Evolutionary conservation across 2,113 vertebrate species (phyloP).

Genomic region (Notarius lentiginosus): DNA sequence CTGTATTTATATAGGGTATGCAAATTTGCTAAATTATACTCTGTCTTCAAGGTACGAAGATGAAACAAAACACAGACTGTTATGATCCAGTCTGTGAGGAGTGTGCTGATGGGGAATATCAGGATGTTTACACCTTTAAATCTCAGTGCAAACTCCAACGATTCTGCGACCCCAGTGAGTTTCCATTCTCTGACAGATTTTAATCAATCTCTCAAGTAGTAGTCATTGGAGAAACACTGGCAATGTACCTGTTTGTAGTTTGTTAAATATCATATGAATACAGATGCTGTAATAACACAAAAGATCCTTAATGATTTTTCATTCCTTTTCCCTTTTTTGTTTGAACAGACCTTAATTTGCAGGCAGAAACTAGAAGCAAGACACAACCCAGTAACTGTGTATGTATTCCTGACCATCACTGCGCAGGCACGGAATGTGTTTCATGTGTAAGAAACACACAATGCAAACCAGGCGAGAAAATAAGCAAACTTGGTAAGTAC

Average conservation of each 20-base stretch:
- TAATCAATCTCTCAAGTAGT: not conserved
- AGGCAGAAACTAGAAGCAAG: accelerated
- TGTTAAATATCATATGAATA: not conserved
- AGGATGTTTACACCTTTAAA: constrained; percentile 17
- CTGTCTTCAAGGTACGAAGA: constrained; percentile 45
- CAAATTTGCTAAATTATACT: not conserved
- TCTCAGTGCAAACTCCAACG: constrained; percentile 54
- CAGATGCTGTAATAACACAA: not conserved
- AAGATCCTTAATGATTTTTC: not conserved
- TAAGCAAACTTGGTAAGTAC: constrained; percentile 50
- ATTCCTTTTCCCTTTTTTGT: not conserved
- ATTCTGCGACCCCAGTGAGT: constrained; percentile 70
- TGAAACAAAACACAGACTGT: constrained; percentile 40
- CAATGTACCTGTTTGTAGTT: not conserved
- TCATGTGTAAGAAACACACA: constrained; percentile 53
- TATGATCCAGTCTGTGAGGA: constrained; percentile 44
- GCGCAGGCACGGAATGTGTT: constrained; percentile 40
- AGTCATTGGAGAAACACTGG: not conserved
- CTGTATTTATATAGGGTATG: not conserved
- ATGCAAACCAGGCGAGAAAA: constrained; percentile 55
- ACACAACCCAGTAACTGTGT: not conserved
- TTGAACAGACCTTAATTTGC: constrained; percentile 64
- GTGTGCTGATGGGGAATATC: constrained; percentile 57
- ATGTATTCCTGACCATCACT: constrained; percentile 64
- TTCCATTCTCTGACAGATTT: not conserved